Conservation (phyloP, 2,888 invertebrate genomes). For the Macrophya annulata region DNA sequence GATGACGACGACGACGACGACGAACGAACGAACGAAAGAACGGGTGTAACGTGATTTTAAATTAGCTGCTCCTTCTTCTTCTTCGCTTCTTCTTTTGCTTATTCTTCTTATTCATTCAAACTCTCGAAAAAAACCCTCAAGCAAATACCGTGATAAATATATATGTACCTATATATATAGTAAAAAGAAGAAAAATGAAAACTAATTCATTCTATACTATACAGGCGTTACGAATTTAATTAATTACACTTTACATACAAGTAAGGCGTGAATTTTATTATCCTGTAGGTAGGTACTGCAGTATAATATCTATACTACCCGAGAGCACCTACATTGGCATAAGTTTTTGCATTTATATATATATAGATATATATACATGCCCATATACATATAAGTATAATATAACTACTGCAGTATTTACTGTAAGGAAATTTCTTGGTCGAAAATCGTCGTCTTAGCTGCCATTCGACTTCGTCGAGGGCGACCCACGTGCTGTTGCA, state of each 20-base stretch:
- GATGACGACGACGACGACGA: too few species aligned
- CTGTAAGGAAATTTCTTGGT: neutral
- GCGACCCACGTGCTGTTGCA: conserved; percentile 66
- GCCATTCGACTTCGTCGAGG: conserved; percentile 9
- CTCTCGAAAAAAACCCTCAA: neutral
- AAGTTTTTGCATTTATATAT: neutral
- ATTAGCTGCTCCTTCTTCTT: conserved; percentile 24
- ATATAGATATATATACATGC: neutral
- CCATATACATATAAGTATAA: neutral
- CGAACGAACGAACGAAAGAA: conserved; percentile 24
- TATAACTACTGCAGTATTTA: neutral
- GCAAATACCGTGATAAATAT: neutral
- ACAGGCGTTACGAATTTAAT: neutral
- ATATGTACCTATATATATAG: too few species aligned
- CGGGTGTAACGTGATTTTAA: conserved; percentile 46
- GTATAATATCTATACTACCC: too few species aligned
- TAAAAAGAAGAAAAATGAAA: neutral
- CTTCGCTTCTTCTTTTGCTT: conserved; percentile 8
- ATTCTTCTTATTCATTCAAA: neutral
- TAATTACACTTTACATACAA: neutral
- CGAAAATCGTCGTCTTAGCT: neutral
- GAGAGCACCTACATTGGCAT: neutral
- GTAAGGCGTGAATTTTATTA: neutral
- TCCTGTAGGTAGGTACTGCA: neutral
- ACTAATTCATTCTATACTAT: neutral